These are phyloP conservation scores for Gorsachius goisagi DNA, from an alignment of 2,113 vertebrate genomes.

Conservation along the genomic window DNA sequence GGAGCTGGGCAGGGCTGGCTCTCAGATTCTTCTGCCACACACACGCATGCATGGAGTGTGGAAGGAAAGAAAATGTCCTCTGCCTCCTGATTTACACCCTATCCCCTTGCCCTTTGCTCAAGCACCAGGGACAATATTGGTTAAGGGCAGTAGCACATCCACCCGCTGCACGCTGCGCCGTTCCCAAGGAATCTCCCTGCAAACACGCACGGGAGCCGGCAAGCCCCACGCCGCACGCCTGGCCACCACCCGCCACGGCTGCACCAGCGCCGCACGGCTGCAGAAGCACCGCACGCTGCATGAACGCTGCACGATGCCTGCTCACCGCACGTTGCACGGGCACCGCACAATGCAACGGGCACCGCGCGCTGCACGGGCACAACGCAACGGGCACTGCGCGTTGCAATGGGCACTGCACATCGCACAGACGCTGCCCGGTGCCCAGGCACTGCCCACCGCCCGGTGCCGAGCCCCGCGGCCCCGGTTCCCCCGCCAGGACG, in stretches of 20 bases:
- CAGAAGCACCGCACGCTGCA: neutral
- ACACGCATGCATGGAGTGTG: neutral
- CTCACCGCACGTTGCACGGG: neutral
- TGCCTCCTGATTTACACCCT: neutral
- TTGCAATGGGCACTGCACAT: neutral
- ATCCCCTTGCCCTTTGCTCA: neutral
- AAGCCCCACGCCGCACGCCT: neutral
- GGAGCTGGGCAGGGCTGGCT: neutral
- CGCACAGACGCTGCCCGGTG: neutral
- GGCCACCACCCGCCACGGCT: neutral
- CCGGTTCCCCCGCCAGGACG: neutral
- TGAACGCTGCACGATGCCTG: neutral
- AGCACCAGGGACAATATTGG: neutral
- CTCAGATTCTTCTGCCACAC: neutral
- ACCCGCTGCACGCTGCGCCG: neutral
- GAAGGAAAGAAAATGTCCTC: constrained; percentile 17
- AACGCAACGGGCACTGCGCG: neutral
- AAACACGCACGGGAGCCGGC: neutral
- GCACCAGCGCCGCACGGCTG: neutral
- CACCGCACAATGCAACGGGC: neutral
- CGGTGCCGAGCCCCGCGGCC: neutral
- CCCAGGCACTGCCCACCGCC: neutral
- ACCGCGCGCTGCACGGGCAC: neutral
- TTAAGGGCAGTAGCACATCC: neutral
- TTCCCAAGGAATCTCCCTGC: neutral